phyloP scores from a whole-genome alignment of 53 echinoderm and acorn worm species.

The Crossaster papposus region DNA sequence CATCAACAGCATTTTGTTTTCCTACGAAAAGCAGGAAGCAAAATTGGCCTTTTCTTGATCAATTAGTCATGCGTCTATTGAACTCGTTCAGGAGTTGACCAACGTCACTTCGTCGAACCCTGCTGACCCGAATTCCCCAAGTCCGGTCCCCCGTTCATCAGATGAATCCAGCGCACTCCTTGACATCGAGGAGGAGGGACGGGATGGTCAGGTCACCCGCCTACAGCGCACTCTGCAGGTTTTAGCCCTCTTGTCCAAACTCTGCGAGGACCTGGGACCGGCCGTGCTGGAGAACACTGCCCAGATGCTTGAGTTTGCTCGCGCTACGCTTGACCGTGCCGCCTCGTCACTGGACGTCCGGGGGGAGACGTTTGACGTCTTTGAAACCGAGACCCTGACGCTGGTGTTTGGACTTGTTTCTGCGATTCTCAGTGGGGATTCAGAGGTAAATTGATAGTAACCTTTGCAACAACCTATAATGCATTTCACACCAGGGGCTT shows the following conservation, averaged over 20 bases:
- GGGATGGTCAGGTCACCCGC: constrained; percentile 28
- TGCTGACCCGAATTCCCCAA: neutral
- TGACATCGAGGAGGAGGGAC: constrained; percentile 67
- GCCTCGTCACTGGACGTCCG: constrained; percentile 65
- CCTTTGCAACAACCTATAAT: too few species aligned
- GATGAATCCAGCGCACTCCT: constrained; percentile 53
- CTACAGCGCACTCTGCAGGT: constrained; percentile 71
- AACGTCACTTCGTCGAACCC: constrained; percentile 44
- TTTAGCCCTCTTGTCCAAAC: constrained; percentile 74
- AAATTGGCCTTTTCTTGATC: neutral
- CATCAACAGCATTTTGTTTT: too few species aligned
- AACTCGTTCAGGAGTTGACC: constrained; percentile 40
- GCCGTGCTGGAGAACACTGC: constrained; percentile 70
- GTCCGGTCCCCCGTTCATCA: neutral
- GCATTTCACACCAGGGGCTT: too few species aligned
- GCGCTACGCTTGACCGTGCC: constrained; percentile 78
- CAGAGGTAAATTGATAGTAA: constrained; percentile 58
- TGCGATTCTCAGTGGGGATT: constrained; percentile 63
- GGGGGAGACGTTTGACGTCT: constrained; percentile 58
- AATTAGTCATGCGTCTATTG: neutral
- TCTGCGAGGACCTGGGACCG: constrained; percentile 76
- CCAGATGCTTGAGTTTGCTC: constrained; percentile 84
- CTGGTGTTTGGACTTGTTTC: constrained; percentile 81
- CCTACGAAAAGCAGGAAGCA: too few species aligned
- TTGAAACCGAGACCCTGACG: constrained; percentile 86